Evolutionary conservation across 2,888 invertebrate genomes (phyloP).

Genomic region (Antheraea yamamai): DNA sequence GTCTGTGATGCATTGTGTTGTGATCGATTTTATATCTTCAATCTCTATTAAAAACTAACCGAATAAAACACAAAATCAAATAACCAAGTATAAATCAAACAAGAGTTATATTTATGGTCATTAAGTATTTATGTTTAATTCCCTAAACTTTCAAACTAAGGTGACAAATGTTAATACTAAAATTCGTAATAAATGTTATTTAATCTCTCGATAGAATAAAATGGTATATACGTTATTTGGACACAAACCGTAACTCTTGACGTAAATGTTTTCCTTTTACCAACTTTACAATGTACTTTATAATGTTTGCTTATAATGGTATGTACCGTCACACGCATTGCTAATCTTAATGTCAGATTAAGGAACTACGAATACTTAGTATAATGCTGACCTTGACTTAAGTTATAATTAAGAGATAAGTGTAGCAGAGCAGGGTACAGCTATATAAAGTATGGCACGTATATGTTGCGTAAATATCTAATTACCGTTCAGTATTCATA

Average conservation of each 20-base stretch:
- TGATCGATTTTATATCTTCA: constrained; percentile 11
- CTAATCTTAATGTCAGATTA: constrained; percentile 5
- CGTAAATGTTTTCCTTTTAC: too few relatives aligned
- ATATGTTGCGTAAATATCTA: constrained; percentile 51
- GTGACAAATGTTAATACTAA: too few relatives aligned
- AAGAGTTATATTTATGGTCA: too few relatives aligned
- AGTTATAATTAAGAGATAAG: constrained; percentile 43
- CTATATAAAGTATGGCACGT: constrained; percentile 30
- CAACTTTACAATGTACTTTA: too few relatives aligned
- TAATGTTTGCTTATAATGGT: not conserved
- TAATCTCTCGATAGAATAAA: too few relatives aligned
- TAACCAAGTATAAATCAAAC: too few relatives aligned
- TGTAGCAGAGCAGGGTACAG: constrained; percentile 17
- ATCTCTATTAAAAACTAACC: not conserved
- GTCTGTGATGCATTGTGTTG: constrained; percentile 9
- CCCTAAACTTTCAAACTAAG: too few relatives aligned
- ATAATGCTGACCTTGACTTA: constrained; percentile 47
- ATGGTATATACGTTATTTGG: too few relatives aligned
- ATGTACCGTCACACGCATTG: not conserved
- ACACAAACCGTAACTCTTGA: too few relatives aligned
- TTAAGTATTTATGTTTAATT: too few relatives aligned
- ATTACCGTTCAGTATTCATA: constrained; percentile 54
- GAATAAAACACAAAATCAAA: too few relatives aligned
- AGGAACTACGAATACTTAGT: not conserved
- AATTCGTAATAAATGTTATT: too few relatives aligned